Conservation (phyloP, 2,797 vertebrate species). For the Nothura maculosa region DNA sequence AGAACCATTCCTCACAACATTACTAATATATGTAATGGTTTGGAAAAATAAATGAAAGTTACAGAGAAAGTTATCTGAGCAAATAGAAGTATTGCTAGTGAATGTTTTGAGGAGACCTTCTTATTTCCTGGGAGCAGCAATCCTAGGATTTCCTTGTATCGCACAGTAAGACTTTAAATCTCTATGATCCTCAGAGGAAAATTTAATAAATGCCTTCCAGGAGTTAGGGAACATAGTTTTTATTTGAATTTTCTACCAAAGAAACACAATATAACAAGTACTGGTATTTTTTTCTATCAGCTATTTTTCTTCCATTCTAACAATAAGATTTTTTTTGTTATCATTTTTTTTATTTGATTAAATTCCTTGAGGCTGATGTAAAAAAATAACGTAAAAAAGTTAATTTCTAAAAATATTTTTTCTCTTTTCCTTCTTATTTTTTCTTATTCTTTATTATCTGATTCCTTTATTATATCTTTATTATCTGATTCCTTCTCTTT, state of each 20-base stretch:
- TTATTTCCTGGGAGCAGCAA: neutral
- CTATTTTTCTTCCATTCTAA: neutral
- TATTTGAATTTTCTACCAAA: neutral
- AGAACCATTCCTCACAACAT: neutral
- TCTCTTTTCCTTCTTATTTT: neutral
- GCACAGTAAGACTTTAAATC: neutral
- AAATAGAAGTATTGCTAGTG: neutral
- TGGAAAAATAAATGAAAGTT: neutral
- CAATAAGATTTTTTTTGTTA: neutral
- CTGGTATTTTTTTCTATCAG: neutral
- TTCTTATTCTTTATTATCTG: neutral
- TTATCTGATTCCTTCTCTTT: neutral
- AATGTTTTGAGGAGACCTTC: neutral
- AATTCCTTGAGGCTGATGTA: neutral
- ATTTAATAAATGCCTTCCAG: neutral
- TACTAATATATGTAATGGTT: neutral
- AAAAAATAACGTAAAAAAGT: neutral
- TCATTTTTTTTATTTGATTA: neutral
- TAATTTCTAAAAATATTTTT: neutral
- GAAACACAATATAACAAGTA: neutral
- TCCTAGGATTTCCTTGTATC: neutral
- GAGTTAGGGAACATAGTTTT: neutral
- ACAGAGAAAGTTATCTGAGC: neutral
- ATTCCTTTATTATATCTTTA: too few species aligned
- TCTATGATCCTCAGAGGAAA: neutral